Evolutionary conservation across 2,113 vertebrate genomes (phyloP), one percentile per base, ranked within the genome.

Genomic region (Siphamia tubifer): DNA sequence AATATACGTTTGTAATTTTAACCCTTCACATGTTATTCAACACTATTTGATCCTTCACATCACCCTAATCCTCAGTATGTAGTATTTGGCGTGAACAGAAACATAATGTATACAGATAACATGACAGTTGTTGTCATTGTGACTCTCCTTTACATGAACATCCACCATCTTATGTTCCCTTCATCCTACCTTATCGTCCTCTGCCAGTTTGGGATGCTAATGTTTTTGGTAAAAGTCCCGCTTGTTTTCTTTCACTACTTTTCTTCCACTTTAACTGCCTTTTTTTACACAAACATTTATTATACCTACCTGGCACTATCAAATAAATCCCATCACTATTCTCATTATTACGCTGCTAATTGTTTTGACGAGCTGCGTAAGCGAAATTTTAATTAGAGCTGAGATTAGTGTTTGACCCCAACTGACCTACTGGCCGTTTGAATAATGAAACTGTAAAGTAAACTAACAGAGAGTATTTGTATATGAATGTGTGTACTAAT

Each of bases 321-420:
- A 3, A 3, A 2, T 11, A 8, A 61, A 43, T 48, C 31, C 54
- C 48, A 56, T 62, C 43, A 32, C 39, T 54, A 15, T n/a, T 27
- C 70, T 73, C 60, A 34, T 84, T 74, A 66, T 52, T 79, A 70
- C 48, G 57, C 63, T 5, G 47, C 62, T 84, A 69, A 83, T 84
- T 77, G 73, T 70, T 77, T 44, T 45, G 52, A 76, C 71, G 74
- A 68, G 79, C 74, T 60, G 53, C 54, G 55, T 31, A 57, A 78
- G 71, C 77, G 66, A 32, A 49, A 77, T 79, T 65, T 81, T 68
- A 77, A 83, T 86, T 73, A 64, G 55, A 12, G 2, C 48, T 16
- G 68, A 68, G 77, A 83, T 68, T 73, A 80, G 44, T 2, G 44
- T n/a, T 15, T 56, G 63, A 74, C 56, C 75, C 35, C 8, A 8